Base-by-base conservation (phyloP, 2,113 vertebrate genomes). In the Tupaia chinensis region DNA sequence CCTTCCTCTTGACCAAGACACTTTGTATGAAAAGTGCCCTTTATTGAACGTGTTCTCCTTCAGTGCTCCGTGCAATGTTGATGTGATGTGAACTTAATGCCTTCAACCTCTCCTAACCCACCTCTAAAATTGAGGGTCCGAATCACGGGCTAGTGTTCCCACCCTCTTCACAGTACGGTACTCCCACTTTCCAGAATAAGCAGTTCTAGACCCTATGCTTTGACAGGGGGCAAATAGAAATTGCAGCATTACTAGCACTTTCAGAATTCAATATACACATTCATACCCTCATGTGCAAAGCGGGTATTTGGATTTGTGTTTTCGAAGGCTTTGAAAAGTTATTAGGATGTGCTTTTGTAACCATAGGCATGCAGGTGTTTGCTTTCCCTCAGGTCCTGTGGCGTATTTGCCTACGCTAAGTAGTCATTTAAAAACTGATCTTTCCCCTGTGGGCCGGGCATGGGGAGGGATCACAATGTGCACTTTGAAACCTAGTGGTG, bases 1-100 rank as follows among this genome's bases (percentile, higher is more conserved):
- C 9, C 9, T 72, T 23, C 81, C 66, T 60, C 22, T 70, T 70
- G 6, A n/a, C 20, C 16, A 10, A 83, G 69, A 3, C 44, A 4
- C 54, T 53, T 32, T 4, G n/a, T 13, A 11, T 1, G 5, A 32
- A 27, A 17, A 19, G 8, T 0, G 15, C 12, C n/a, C 54, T n/a
- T 22, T 4, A 23, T 4, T 2, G 12, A n/a, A 0, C 0, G 8
- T 2, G 14, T 17, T 65, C 32, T 86, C n/a, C 32, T 65, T 34
- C 27, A 34, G 1, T 12, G 1, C 70, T 87, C 79, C 53, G 29
- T 54, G 6, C 4, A 1, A 9, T 19, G 25, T n/a, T 13, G 34
- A 8, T 9, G 56, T 25, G 34, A 8, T 9, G 56, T 25, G 34
- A 29, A 29, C 9, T 5, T 1, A 56, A 63, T 29, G 14, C 6